phyloP scores from a whole-genome alignment of 2,797 vertebrate genomes.

The Pelochelys cantorii region DNA sequence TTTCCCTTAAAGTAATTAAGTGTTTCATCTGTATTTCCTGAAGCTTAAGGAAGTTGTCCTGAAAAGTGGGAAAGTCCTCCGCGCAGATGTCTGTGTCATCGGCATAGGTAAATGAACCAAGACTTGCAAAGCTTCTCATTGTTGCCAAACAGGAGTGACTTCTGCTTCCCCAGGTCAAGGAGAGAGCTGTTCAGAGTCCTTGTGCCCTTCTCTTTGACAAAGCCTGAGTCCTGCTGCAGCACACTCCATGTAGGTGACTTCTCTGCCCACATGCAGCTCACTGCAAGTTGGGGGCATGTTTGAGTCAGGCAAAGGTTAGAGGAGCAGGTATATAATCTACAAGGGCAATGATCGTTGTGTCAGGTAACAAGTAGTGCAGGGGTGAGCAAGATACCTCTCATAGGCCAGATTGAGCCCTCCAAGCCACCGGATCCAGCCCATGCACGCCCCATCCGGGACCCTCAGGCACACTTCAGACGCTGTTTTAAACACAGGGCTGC shows the following conservation, averaged over 20 bases:
- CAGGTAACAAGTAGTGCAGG: no score
- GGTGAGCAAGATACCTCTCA: no score
- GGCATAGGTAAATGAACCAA: conserved; percentile 88
- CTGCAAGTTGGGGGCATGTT: no score
- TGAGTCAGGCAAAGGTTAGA: not conserved
- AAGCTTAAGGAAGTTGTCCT: conserved; percentile 97
- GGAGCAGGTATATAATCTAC: not conserved
- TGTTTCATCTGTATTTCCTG: not conserved
- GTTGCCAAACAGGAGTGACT: not conserved
- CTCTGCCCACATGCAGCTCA: no score
- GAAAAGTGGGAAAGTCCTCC: conserved; percentile 96
- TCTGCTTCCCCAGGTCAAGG: not conserved
- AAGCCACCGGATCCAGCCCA: no score
- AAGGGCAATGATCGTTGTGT: no score
- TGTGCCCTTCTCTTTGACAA: not conserved
- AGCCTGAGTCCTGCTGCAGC: not conserved
- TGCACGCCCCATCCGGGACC: no score
- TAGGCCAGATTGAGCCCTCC: no score
- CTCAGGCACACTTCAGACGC: no score
- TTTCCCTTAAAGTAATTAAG: not conserved
- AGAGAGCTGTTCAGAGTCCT: not conserved
- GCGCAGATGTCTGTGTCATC: conserved; percentile 95
- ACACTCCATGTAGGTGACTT: not conserved
- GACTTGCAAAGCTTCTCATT: no score
- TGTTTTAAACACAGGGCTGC: no score